These are phyloP conservation scores for Penelope pileata DNA, from an alignment of 2,113 vertebrate species.

Conservation along the genomic window DNA sequence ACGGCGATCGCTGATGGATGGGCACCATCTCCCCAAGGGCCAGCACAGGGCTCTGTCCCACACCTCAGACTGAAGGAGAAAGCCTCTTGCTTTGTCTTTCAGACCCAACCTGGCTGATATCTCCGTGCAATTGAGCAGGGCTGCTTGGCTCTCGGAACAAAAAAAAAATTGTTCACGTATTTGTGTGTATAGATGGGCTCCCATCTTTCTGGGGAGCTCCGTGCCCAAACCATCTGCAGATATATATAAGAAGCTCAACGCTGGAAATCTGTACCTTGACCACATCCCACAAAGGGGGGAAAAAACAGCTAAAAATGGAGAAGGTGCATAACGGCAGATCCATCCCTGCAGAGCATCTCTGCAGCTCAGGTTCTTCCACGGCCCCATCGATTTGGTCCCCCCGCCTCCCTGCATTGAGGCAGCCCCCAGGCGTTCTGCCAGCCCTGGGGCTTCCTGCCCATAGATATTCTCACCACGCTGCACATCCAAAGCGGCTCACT, in stretches of 20 bases:
- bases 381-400: background rate
- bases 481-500: background rate
- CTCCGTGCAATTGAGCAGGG: background rate
- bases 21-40: background rate
- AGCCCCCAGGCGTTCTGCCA: background rate
- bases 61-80: background rate
- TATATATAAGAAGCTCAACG: background rate
- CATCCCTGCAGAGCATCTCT: background rate
- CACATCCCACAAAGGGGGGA: background rate
- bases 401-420: background rate
- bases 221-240: background rate
- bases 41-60: background rate
- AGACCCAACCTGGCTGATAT: background rate
- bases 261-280: background rate
- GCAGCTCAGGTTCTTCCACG: rapidly evolving
- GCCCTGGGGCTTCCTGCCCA: background rate
- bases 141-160: background rate
- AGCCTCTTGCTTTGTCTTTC: no score
- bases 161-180: background rate
- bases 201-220: background rate
- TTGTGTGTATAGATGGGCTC: background rate
- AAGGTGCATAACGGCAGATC: background rate
- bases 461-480: background rate
- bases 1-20: background rate
- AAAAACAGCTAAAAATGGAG: background rate